Percentiles rank a stretch among this genome's conserved stretches.
These are phyloP conservation scores for Corythoichthys intestinalis DNA, from an alignment of 2,113 vertebrate genomes.

Conservation along the genomic window DNA sequence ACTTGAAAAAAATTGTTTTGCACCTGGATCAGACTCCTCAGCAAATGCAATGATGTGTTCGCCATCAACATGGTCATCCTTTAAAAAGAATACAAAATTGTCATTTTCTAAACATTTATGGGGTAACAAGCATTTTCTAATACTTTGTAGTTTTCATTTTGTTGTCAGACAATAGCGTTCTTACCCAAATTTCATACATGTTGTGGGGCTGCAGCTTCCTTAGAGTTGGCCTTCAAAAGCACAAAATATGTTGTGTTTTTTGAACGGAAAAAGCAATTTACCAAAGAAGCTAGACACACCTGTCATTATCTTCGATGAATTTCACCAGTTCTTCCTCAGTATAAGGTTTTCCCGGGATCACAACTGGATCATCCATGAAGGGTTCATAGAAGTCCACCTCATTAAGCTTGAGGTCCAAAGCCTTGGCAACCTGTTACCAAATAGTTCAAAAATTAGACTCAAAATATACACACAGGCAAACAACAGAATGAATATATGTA, in stretches of 20 bases:
- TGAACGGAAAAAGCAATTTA: not conserved
- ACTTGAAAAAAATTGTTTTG: not conserved
- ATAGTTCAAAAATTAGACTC: not conserved
- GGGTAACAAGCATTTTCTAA: not conserved
- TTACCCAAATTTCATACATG: constrained; percentile 92
- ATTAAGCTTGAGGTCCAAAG: constrained; percentile 83
- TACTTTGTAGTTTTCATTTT: not conserved
- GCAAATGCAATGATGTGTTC: constrained; percentile 94
- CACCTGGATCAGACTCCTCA: constrained; percentile 86
- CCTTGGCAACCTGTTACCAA: constrained; percentile 77
- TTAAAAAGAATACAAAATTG: constrained; percentile 2
- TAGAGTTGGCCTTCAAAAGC: constrained; percentile 78
- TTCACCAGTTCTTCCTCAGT: constrained; percentile 81
- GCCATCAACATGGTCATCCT: constrained; percentile 85
- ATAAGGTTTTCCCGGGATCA: constrained; percentile 85
- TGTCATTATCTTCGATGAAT: constrained; percentile 81
- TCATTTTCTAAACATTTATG: not conserved
- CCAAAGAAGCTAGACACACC: constrained; percentile 56
- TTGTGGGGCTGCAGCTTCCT: constrained; percentile 86
- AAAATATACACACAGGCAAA: not conserved
- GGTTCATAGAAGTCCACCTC: constrained; percentile 91
- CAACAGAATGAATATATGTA: not conserved
- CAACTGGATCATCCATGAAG: constrained; percentile 79
- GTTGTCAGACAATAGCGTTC: constrained; percentile 24
- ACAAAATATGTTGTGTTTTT: constrained; percentile 12